phyloP scores from a whole-genome alignment of 1,140 invertebrate species.

The Anadara kagoshimensis region DNA sequence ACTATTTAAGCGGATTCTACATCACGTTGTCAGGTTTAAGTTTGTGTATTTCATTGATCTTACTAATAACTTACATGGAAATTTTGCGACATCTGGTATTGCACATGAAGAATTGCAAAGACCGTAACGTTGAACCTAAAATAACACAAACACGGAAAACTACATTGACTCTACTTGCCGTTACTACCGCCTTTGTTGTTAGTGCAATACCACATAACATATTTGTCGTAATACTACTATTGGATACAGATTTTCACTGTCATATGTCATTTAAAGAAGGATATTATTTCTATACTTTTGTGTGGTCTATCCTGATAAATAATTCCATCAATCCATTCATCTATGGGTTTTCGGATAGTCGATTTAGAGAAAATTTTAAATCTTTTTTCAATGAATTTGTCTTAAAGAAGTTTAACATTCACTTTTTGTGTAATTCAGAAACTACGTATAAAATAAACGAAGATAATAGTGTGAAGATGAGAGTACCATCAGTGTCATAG shows the following conservation, averaged over 20 bases:
- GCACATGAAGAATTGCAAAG: not conserved
- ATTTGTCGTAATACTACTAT: constrained; percentile 27
- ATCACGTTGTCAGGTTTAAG: not conserved
- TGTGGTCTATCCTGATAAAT: too few relatives aligned
- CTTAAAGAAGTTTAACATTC: too few relatives aligned
- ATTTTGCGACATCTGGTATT: not conserved
- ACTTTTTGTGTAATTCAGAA: too few relatives aligned
- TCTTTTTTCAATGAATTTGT: too few relatives aligned
- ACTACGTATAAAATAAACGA: too few relatives aligned
- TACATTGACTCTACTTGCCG: constrained; percentile 47
- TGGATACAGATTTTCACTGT: not conserved
- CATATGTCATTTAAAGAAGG: not conserved
- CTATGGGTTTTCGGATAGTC: too few relatives aligned
- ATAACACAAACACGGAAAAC: constrained; percentile 17
- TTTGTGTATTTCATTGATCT: not conserved
- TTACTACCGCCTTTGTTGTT: constrained; percentile 45
- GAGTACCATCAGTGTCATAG: too few relatives aligned
- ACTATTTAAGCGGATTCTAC: not conserved
- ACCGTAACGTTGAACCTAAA: not conserved
- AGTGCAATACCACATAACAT: constrained; percentile 47
- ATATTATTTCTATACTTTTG: too few relatives aligned
- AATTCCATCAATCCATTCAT: too few relatives aligned
- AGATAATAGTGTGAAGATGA: too few relatives aligned
- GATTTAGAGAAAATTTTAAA: too few relatives aligned
- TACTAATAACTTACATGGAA: not conserved